Evolutionary conservation across 2,888 invertebrate genomes (phyloP).

Genomic region (Sclerodermus sp.): DNA sequence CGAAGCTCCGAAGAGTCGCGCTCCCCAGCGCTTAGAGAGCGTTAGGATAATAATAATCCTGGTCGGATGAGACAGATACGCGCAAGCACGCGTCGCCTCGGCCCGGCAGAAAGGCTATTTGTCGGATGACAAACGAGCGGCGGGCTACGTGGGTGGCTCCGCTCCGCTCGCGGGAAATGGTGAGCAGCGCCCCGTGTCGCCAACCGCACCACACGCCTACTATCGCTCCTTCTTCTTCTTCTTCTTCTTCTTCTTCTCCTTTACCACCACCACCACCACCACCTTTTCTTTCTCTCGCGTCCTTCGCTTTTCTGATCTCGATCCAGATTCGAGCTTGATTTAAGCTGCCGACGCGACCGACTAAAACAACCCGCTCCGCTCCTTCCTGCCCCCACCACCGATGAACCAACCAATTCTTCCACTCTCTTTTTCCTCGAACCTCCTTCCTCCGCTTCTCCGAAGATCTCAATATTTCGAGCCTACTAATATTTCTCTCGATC

Average conservation of each 20-base stretch:
- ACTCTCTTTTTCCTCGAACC: too few species aligned
- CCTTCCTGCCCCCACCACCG: background rate
- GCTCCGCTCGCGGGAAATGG: slow-evolving; percentile 52
- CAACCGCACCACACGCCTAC: slow-evolving; percentile 26
- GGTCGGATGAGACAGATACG: slow-evolving; percentile 3
- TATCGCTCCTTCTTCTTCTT: slow-evolving; percentile 23
- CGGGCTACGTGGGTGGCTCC: slow-evolving; percentile 57
- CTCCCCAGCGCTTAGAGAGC: too few species aligned
- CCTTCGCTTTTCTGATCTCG: background rate
- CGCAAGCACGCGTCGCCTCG: slow-evolving; percentile 11
- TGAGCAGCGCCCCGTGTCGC: slow-evolving; percentile 56
- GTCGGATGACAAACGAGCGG: slow-evolving; percentile 58
- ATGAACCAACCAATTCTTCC: too few species aligned
- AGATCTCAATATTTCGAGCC: too few species aligned
- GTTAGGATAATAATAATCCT: too few species aligned
- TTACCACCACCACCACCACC: too few species aligned
- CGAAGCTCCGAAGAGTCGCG: too few species aligned
- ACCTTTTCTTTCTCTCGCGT: background rate
- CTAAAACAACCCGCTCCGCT: background rate
- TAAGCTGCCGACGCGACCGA: background rate
- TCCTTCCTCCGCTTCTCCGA: too few species aligned
- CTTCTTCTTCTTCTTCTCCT: slow-evolving; percentile 28
- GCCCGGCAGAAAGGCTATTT: slow-evolving; percentile 49
- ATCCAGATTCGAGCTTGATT: background rate
- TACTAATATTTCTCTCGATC: too few species aligned